Evolutionary conservation across 1,140 invertebrate genomes (phyloP), one percentile per base, ranked within the genome.

Genomic region (Phymastichus coffea): DNA sequence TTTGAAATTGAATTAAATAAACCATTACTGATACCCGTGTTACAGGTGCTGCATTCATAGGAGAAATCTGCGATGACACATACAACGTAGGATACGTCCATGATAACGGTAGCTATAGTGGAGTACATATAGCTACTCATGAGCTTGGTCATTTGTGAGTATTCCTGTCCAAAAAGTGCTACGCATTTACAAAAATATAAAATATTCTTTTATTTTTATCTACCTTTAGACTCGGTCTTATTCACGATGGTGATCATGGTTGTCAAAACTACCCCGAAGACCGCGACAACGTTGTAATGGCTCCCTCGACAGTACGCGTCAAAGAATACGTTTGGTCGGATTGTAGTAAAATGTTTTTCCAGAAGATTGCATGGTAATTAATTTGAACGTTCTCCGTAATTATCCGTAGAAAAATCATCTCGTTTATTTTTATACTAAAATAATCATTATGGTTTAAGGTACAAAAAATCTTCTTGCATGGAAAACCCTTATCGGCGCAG

Each of bases 141-240:
- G 48, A 51, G 25, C 17, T 51, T 8, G 48, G 48, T n/a, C 48
- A 51, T 38, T 38, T 51, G 48, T 51, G 10, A 51, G 20, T 37
- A 30, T n/a, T n/a, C n/a, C n/a, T n/a, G n/a, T 7, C n/a, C n/a
- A n/a, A n/a, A n/a, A n/a, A n/a, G n/a, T n/a, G n/a, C n/a, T n/a
- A n/a, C n/a, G n/a, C n/a, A n/a, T n/a, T n/a, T n/a, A n/a, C n/a
- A n/a, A n/a, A n/a, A n/a, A n/a, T n/a, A n/a, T n/a, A n/a, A n/a
- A n/a, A n/a, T n/a, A n/a, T n/a, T n/a, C n/a, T n/a, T n/a, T n/a
- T n/a, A n/a, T n/a, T n/a, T n/a, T n/a, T n/a, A n/a, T n/a, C n/a
- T n/a, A n/a, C n/a, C n/a, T n/a, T n/a, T 10, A 51, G 48, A n/a
- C 14, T 51, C 7, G 38, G 38, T 38, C 9, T 38, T 8, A 38